Percentiles rank a stretch among this genome's conserved stretches.
Conservation (phyloP, 2,113 vertebrate species). For the Calcarius ornatus region DNA sequence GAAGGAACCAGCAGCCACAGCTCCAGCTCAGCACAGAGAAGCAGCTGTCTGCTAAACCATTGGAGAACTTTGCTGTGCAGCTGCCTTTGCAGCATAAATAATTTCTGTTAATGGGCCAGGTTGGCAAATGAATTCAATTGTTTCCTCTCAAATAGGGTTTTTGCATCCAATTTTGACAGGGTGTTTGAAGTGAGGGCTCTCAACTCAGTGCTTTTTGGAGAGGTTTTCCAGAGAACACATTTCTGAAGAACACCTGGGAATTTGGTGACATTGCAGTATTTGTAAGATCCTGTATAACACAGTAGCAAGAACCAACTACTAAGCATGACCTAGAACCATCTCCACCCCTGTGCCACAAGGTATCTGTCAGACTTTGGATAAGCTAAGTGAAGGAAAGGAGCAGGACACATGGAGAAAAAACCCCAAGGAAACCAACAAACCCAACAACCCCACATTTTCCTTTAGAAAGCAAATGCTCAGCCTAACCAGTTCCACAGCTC, state of each 20-base stretch:
- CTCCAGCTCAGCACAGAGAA: neutral
- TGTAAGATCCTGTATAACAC: neutral
- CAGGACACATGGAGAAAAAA: accelerated
- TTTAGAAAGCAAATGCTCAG: neutral
- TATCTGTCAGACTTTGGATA: neutral
- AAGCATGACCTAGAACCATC: neutral
- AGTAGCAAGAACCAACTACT: neutral
- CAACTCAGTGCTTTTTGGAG: neutral
- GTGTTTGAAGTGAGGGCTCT: neutral
- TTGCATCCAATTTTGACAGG: neutral
- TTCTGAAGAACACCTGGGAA: neutral
- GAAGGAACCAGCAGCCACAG: neutral
- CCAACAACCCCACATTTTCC: neutral
- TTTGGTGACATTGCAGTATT: neutral
- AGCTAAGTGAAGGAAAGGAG: neutral
- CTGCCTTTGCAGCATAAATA: neutral
- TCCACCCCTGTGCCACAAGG: neutral
- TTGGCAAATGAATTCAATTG: neutral
- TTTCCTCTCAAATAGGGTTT: neutral
- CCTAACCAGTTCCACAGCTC: neutral
- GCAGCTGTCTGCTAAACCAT: neutral
- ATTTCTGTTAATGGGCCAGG: neutral
- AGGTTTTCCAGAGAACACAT: neutral
- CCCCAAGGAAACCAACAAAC: accelerated
- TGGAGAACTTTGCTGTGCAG: neutral